These are phyloP conservation scores for Tychaedon coryphoeus DNA, from an alignment of 2,113 vertebrate species.

Conservation along the genomic window DNA sequence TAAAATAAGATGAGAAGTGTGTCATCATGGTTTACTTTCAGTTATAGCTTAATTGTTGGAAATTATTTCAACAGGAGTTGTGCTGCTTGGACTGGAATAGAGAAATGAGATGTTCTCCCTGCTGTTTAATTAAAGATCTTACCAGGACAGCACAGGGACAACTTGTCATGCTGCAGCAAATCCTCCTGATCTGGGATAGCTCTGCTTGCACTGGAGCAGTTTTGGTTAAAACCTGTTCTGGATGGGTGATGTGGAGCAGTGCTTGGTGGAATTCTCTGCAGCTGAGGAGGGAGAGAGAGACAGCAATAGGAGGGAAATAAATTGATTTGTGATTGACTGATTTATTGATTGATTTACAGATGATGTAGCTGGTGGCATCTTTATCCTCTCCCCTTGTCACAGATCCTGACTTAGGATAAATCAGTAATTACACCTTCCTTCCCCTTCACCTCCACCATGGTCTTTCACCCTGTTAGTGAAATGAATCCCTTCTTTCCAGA, in stretches of 20 bases:
- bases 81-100: neutral
- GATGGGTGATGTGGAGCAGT: neutral
- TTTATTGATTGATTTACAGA: neutral
- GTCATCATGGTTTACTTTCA: neutral
- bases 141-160: neutral
- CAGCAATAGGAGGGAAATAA: neutral
- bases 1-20: neutral
- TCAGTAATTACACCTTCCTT: neutral
- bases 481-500: neutral
- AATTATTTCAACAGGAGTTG: neutral
- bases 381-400: neutral
- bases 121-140: neutral
- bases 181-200: neutral
- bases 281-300: neutral
- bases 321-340: neutral
- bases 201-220: neutral
- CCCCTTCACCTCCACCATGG: fast-evolving
- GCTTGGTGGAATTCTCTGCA: neutral
- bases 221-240: neutral
- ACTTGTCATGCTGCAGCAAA: fast-evolving
- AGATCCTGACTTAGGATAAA: neutral
- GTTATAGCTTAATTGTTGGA: neutral
- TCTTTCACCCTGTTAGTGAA: neutral
- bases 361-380: neutral
- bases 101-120: neutral